A percentile compares a stretch with the other conserved stretches of the same genome.
These are phyloP conservation scores for Calidris pygmaea DNA, from an alignment of 2,113 vertebrate species.

Conservation along the genomic window DNA sequence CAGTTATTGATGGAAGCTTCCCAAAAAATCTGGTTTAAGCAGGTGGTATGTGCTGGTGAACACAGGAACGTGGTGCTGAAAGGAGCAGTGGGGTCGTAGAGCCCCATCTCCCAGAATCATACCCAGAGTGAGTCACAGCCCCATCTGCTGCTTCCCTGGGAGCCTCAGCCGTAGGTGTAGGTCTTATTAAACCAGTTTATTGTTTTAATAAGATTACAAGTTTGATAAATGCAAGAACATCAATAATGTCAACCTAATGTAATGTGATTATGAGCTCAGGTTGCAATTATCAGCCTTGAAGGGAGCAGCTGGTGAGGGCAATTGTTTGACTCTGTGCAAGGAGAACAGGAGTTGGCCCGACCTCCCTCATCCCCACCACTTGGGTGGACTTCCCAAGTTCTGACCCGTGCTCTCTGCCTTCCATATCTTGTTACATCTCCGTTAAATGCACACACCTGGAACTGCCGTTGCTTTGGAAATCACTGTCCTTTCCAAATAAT, in stretches of 20 bases:
- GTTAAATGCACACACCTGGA: background rate
- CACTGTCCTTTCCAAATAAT: background rate
- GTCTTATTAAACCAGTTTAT: background rate
- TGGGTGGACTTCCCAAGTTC: background rate
- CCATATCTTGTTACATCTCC: background rate
- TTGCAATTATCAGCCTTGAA: background rate
- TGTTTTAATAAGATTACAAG: background rate
- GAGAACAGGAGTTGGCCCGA: background rate
- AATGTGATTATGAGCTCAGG: background rate
- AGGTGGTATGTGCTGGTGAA: background rate
- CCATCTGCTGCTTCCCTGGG: background rate
- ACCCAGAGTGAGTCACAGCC: background rate
- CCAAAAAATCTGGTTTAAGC: background rate
- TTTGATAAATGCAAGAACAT: background rate
- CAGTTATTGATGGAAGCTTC: background rate
- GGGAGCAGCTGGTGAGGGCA: background rate
- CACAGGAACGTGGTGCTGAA: background rate
- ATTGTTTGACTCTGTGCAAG: background rate
- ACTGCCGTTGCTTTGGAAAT: background rate
- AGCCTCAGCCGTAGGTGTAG: background rate
- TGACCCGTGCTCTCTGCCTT: background rate
- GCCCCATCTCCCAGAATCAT: background rate
- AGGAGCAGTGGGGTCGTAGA: background rate
- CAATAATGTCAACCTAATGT: fast-evolving
- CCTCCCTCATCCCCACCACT: background rate